These are phyloP conservation scores for Clostera curtula DNA, from an alignment of 2,888 invertebrate genomes.

Conservation along the genomic window DNA sequence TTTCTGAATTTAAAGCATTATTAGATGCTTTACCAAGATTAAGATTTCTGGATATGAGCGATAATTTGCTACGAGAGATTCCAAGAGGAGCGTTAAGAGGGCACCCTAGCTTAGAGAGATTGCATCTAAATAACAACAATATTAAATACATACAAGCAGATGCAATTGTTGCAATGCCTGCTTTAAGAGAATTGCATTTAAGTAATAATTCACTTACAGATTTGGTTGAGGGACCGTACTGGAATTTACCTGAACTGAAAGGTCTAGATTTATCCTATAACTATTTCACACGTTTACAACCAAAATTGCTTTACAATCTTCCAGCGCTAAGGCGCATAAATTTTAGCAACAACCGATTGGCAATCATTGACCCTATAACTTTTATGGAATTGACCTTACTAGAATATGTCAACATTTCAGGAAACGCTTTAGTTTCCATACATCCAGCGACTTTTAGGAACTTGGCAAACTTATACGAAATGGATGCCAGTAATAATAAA, in stretches of 20 bases:
- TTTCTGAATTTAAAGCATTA: constrained; percentile 82
- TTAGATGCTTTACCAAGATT: constrained; percentile 85
- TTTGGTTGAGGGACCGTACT: constrained; percentile 82
- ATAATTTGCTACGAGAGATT: constrained; percentile 84
- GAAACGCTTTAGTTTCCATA: constrained; percentile 80
- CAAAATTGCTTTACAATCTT: constrained; percentile 81
- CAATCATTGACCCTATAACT: constrained; percentile 81
- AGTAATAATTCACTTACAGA: constrained; percentile 88
- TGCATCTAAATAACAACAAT: constrained; percentile 87
- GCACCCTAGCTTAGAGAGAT: constrained; percentile 85
- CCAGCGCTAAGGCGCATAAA: constrained; percentile 85
- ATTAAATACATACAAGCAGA: constrained; percentile 84
- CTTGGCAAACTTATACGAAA: constrained; percentile 82
- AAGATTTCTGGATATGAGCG: constrained; percentile 85
- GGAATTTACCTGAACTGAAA: constrained; percentile 89
- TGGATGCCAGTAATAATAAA: constrained; percentile 84
- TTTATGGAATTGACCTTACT: constrained; percentile 82
- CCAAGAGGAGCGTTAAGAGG: constrained; percentile 86
- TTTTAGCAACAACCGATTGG: constrained; percentile 83
- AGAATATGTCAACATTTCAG: constrained; percentile 87
- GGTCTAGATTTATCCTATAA: constrained; percentile 88
- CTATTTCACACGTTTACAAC: constrained; percentile 81
- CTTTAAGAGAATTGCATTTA: constrained; percentile 85
- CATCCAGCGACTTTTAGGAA: constrained; percentile 86
- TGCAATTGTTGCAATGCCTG: constrained; percentile 88